These are phyloP conservation scores for Chinchilla lanigera DNA, from an alignment of 2,113 vertebrate species.

Conservation along the genomic window DNA sequence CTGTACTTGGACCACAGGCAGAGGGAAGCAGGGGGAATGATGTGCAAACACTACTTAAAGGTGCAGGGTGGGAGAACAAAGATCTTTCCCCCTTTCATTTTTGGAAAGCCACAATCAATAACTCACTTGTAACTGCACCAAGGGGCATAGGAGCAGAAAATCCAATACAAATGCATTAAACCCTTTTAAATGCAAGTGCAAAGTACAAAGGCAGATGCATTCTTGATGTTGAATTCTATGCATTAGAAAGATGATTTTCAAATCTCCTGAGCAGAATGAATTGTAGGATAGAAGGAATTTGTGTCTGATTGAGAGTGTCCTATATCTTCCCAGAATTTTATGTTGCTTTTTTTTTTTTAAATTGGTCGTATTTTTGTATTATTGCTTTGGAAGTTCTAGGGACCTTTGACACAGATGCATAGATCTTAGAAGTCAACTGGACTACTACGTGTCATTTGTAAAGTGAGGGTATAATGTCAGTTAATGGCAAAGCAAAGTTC, in stretches of 20 bases:
- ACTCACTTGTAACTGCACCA: slow-evolving; percentile 36
- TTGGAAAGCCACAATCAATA: slow-evolving; percentile 68
- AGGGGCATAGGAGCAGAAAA: slow-evolving; percentile 68
- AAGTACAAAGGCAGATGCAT: neutral
- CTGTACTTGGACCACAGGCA: neutral
- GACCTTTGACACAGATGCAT: neutral
- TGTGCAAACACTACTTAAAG: slow-evolving; percentile 56
- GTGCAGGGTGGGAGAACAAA: slow-evolving; percentile 58
- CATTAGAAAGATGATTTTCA: neutral
- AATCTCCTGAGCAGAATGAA: neutral
- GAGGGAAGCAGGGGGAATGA: slow-evolving; percentile 49
- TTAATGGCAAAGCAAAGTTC: neutral
- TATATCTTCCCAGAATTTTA: neutral
- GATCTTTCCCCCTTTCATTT: slow-evolving; percentile 69
- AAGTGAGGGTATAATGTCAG: neutral
- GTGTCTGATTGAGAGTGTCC: neutral
- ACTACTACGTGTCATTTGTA: neutral
- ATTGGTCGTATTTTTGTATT: slow-evolving; percentile 1
- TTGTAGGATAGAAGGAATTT: neutral
- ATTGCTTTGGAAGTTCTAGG: neutral
- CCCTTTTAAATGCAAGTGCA: neutral
- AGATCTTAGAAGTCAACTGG: neutral
- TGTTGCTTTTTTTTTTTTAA: neutral
- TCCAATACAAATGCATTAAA: slow-evolving; percentile 60
- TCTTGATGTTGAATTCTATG: slow-evolving; percentile 24